Evolutionary conservation across 2,888 invertebrate species (phyloP).

Genomic region (Leistus spinibarbis): DNA sequence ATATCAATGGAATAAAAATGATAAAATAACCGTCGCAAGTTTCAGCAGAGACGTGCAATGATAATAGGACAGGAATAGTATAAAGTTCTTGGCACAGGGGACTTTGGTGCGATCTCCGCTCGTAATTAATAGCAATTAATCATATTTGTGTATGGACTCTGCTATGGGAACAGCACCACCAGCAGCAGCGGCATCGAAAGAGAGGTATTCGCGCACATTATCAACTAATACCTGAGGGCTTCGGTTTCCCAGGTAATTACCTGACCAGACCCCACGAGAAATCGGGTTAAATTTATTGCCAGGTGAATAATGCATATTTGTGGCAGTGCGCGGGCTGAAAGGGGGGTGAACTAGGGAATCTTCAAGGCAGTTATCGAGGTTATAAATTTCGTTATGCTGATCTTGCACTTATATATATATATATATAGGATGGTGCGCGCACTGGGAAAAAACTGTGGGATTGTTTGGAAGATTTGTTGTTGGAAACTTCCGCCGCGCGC

Average conservation of each 20-base stretch:
- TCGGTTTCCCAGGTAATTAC: slow-evolving; percentile 45
- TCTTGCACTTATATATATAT: slow-evolving; percentile 22
- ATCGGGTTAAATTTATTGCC: slow-evolving; percentile 18
- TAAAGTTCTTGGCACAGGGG: neutral
- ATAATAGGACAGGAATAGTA: neutral
- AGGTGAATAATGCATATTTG: slow-evolving; percentile 22
- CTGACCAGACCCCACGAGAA: slow-evolving; percentile 18
- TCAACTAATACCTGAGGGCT: slow-evolving; percentile 46
- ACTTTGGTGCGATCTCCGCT: slow-evolving; percentile 1
- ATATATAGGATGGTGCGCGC: neutral
- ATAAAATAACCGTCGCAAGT: neutral
- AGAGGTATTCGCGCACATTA: slow-evolving; percentile 43
- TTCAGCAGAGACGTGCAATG: neutral
- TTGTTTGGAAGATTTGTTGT: slow-evolving; percentile 28
- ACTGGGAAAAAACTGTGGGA: slow-evolving; percentile 13
- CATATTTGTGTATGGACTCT: slow-evolving; percentile 38
- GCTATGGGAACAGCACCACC: neutral
- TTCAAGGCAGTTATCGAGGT: slow-evolving; percentile 36
- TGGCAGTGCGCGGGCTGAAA: neutral
- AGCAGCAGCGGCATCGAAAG: slow-evolving; percentile 2
- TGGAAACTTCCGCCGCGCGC: slow-evolving; percentile 22
- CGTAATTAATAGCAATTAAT: slow-evolving; percentile 49
- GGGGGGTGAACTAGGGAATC: slow-evolving; percentile 3
- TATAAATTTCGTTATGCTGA: slow-evolving; percentile 37
- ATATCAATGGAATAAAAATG: no score